These are phyloP conservation scores for Halesus radiatus DNA, from an alignment of 1,140 invertebrate species.

Conservation along the genomic window DNA sequence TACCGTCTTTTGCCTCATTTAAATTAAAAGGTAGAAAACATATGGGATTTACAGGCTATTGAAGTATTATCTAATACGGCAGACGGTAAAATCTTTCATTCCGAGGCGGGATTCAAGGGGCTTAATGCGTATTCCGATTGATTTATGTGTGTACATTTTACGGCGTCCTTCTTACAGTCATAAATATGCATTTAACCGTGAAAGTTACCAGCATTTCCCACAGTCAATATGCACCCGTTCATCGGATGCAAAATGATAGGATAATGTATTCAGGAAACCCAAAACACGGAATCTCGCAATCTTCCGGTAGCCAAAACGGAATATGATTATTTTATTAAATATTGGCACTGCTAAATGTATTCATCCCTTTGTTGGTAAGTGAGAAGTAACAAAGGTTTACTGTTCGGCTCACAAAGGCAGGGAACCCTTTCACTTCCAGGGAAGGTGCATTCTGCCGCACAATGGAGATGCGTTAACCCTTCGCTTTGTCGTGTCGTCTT, in stretches of 20 bases:
- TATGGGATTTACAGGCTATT: too few species aligned
- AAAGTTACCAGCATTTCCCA: slow-evolving; percentile 45
- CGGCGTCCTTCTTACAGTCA: neutral
- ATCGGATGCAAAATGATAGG: slow-evolving; percentile 41
- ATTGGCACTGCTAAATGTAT: slow-evolving; percentile 51
- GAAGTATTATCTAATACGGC: too few species aligned
- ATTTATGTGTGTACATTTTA: slow-evolving; percentile 25
- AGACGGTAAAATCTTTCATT: neutral
- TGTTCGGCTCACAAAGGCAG: slow-evolving; percentile 24
- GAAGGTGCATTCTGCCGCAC: neutral
- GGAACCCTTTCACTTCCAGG: slow-evolving; percentile 44
- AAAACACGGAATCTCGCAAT: neutral
- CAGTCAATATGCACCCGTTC: slow-evolving; percentile 48
- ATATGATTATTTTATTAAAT: slow-evolving; percentile 49
- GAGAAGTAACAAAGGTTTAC: slow-evolving; percentile 47
- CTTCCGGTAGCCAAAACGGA: neutral
- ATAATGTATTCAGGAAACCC: slow-evolving; percentile 37
- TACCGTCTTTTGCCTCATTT: too few species aligned
- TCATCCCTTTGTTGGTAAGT: slow-evolving; percentile 52
- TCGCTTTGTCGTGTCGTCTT: slow-evolving; percentile 21
- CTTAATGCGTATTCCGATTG: neutral
- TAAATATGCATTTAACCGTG: slow-evolving; percentile 47
- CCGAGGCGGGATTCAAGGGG: neutral
- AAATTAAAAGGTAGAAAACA: too few species aligned
- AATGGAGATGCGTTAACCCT: neutral